Conservation (phyloP, 2,797 vertebrate genomes). For the Alauda arvensis region DNA sequence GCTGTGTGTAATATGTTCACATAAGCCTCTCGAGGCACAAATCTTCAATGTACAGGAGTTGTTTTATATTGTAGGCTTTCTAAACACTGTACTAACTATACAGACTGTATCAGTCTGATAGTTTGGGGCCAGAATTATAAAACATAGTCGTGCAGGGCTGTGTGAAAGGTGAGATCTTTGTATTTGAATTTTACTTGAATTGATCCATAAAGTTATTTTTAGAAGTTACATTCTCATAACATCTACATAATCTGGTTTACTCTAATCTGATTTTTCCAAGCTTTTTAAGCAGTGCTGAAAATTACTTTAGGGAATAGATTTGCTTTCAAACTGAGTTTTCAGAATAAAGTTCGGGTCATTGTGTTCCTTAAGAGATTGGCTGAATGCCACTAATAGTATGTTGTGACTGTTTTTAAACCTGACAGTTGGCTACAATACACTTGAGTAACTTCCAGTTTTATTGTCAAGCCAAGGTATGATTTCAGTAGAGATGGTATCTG, state of each 20-base stretch:
- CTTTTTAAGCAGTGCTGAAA: conserved; percentile 65
- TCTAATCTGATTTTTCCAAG: conserved; percentile 65
- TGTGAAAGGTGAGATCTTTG: conserved; percentile 49
- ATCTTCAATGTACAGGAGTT: background rate
- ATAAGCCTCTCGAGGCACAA: conserved; percentile 32
- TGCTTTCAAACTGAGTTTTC: conserved; percentile 68
- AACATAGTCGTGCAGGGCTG: background rate
- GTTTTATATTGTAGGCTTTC: conserved; percentile 27
- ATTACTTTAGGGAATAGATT: conserved; percentile 72
- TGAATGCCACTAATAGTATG: conserved; percentile 63
- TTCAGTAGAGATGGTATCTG: conserved; percentile 26
- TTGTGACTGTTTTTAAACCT: conserved; percentile 60
- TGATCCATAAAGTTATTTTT: conserved; percentile 68
- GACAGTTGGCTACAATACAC: conserved; percentile 49
- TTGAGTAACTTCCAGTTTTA: conserved; percentile 55
- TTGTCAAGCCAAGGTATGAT: conserved; percentile 41
- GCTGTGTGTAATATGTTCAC: background rate
- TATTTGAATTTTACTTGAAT: conserved; percentile 62
- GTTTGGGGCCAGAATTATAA: conserved; percentile 29
- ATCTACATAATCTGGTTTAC: conserved; percentile 69
- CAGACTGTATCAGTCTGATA: conserved; percentile 23
- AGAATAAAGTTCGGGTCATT: conserved; percentile 66
- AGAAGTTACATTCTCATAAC: conserved; percentile 64
- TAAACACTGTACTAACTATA: background rate
- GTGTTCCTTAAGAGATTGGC: conserved; percentile 65